Conservation (phyloP, 2,888 invertebrate genomes). For the Pogonocherus hispidulus region DNA sequence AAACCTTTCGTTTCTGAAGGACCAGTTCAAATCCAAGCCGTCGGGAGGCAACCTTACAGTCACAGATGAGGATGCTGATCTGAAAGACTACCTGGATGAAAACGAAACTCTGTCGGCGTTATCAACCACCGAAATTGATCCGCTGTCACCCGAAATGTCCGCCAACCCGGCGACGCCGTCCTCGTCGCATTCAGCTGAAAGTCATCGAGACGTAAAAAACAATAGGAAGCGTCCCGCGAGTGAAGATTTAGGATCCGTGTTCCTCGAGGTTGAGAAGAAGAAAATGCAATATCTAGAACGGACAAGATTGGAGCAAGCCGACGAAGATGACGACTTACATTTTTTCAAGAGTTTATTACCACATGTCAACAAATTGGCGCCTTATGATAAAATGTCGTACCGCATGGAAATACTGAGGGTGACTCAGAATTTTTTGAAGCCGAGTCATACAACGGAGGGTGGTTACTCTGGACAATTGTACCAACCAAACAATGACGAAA, state of each 20-base stretch:
- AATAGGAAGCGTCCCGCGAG: background rate
- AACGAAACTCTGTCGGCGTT: background rate
- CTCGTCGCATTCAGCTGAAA: background rate
- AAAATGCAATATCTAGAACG: constrained; percentile 9
- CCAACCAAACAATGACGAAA: no score
- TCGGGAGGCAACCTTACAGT: no score
- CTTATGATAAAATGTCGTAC: constrained; percentile 39
- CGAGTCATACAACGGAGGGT: no score
- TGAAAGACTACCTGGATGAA: background rate
- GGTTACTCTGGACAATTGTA: no score
- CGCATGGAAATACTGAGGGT: constrained; percentile 35
- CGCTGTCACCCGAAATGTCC: no score
- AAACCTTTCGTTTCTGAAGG: background rate
- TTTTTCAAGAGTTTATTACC: constrained; percentile 46
- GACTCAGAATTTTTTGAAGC: constrained; percentile 16
- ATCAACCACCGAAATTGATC: no score
- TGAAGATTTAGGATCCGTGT: background rate
- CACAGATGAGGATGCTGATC: background rate
- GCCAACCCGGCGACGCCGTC: background rate
- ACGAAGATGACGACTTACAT: constrained; percentile 42
- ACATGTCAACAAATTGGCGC: constrained; percentile 37
- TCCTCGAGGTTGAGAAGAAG: background rate
- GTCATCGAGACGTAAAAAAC: background rate
- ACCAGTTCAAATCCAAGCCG: background rate
- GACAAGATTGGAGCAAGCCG: constrained; percentile 11